Evolutionary conservation across 2,797 vertebrate genomes (phyloP).

Genomic region (Sebastes taczanowskii): DNA sequence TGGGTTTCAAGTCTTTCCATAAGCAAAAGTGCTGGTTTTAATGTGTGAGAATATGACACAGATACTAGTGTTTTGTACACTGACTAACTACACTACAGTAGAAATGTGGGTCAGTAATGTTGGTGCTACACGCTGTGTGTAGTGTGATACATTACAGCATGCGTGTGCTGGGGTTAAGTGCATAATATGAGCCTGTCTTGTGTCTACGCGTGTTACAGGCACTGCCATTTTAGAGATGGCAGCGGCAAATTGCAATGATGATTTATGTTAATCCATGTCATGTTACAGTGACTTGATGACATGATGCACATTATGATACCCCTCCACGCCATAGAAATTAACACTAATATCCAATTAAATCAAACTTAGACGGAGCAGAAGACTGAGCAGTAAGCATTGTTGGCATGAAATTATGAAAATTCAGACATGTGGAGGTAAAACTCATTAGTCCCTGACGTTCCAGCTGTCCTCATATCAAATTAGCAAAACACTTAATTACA

Average conservation of each 20-base stretch:
- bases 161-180: constrained; percentile 33
- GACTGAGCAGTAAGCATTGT: constrained; percentile 39
- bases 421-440: constrained; percentile 28
- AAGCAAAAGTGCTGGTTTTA: not conserved
- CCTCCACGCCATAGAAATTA: constrained; percentile 64
- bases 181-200: constrained; percentile 42
- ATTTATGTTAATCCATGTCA: constrained; percentile 74
- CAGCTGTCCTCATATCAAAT: constrained; percentile 44
- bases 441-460: constrained; percentile 50
- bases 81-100: constrained; percentile 18
- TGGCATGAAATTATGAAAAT: constrained; percentile 62
- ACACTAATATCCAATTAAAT: constrained; percentile 75
- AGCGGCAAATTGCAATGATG: constrained; percentile 64
- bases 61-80: constrained; percentile 20
- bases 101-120: constrained; percentile 63
- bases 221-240: constrained; percentile 59
- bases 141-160: constrained; percentile 21
- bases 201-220: constrained; percentile 44
- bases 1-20: constrained; percentile 14
- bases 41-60: constrained; percentile 19
- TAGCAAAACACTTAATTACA: constrained; percentile 27
- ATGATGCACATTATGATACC: constrained; percentile 61
- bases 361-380: constrained; percentile 49
- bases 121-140: constrained; percentile 28
- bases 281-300: constrained; percentile 65